Conservation (phyloP, 2,113 vertebrate species). For the Collichthys lucidus region DNA sequence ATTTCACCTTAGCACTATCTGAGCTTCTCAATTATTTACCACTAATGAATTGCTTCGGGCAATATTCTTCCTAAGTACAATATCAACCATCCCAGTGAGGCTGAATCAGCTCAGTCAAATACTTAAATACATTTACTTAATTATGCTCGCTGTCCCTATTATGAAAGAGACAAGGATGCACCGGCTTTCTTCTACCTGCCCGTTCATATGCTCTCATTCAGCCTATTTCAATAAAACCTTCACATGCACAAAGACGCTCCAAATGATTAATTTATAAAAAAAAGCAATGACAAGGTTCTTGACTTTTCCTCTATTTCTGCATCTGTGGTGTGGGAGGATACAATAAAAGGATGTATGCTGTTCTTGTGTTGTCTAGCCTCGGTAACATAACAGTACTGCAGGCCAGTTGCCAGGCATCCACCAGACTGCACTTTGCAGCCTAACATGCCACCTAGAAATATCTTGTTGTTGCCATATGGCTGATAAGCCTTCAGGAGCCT, state of each 20-base stretch:
- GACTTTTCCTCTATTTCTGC: conserved; percentile 24
- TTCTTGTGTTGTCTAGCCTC: conserved; percentile 21
- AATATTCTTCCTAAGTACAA: conserved; percentile 74
- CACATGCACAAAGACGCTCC: neutral
- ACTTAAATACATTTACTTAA: conserved; percentile 80
- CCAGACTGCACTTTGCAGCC: conserved; percentile 31
- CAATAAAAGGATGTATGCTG: conserved; percentile 40
- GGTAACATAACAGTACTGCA: conserved; percentile 18
- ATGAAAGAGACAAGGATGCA: conserved; percentile 56
- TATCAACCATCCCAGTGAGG: conserved; percentile 78
- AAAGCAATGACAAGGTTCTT: conserved; percentile 22
- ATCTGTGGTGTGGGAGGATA: conserved; percentile 36
- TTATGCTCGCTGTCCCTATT: conserved; percentile 70
- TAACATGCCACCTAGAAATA: conserved; percentile 33
- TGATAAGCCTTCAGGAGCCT: conserved; percentile 26
- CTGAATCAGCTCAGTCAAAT: conserved; percentile 76
- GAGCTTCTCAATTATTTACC: conserved; percentile 82
- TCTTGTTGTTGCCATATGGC: conserved; percentile 10
- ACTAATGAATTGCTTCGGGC: conserved; percentile 81
- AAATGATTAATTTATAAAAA: conserved; percentile 35
- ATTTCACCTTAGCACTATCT: conserved; percentile 80
- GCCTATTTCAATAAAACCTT: conserved; percentile 29
- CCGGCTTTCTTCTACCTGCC: conserved; percentile 26
- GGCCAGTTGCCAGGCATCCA: conserved; percentile 45
- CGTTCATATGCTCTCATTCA: conserved; percentile 46